Conservation (phyloP, 2,113 vertebrate species). For the Rhineura floridana region DNA sequence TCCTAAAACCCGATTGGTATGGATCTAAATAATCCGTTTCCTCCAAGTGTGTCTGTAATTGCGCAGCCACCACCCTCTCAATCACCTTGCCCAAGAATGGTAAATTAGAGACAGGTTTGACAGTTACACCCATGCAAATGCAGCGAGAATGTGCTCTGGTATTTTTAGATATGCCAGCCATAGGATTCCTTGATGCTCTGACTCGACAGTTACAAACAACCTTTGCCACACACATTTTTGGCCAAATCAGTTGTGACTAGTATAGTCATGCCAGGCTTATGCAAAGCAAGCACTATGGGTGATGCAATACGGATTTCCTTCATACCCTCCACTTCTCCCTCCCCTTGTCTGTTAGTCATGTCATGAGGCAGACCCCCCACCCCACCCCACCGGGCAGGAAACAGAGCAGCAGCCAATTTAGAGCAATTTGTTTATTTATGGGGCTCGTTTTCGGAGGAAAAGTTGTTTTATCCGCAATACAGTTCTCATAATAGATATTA, state of each 20-base stretch:
- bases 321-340: neutral
- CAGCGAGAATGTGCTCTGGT: neutral
- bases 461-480: constrained; percentile 21
- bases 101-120: too few species aligned
- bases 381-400: neutral
- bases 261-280: neutral
- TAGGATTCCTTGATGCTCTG: too few species aligned
- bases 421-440: constrained; percentile 40
- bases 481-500: constrained; percentile 47
- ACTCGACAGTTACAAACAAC: neutral
- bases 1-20: too few species aligned
- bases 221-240: neutral
- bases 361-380: neutral
- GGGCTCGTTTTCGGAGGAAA: constrained; percentile 38
- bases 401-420: neutral
- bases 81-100: too few species aligned
- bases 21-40: too few species aligned
- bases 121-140: neutral
- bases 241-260: too few species aligned
- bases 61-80: too few species aligned
- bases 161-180: neutral
- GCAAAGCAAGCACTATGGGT: neutral
- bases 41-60: too few species aligned
- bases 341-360: neutral
- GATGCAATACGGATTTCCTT: neutral